Evolutionary conservation across 2,113 vertebrate species (phyloP), one percentile per base, ranked within the genome.

Genomic region (Tragelaphus strepsiceros): DNA sequence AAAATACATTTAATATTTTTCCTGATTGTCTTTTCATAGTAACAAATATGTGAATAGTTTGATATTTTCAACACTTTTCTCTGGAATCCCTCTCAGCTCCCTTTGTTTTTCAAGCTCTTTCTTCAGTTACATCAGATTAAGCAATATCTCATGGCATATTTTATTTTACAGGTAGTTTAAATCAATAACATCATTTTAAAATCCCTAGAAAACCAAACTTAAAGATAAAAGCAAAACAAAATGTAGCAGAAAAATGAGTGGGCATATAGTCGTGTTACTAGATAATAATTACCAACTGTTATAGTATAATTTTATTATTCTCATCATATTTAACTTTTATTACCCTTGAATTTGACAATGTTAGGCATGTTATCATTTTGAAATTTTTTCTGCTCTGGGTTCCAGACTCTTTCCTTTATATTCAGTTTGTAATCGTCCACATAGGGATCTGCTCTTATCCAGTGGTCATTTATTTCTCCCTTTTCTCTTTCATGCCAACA

Each of bases 231-330:
- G 58, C 84, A 96, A 98, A 96, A 97, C 96, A 98, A 78, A 98
- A 98, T 95, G 84, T 77, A 94, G 90, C 64, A 64, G 54, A 59
- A 98, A 95, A 96, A 97, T 88, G 80, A 88, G 93, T 61, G 94
- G 86, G 94, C 97, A 85, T 97, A 97, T 91, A 98, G 93, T 98
- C 98, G 90, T 97, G 97, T 98, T 96, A 97, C 90, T 97, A 88
- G 97, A 90, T 98, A 97, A 97, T 98, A 97, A 97, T 98, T 97
- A 98, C 96, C 43, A 86, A 83, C 21, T 74, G 2, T 90, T 94
- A 61, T 24, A 81, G 53, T 71, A 35, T 39, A 62, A 39, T 91
- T 96, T 85, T 64, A 92, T 96, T 94, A 77, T 82, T 84, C 5
- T 88, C 53, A 81, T 88, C 53, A 81, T 32, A 71, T 51, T 90